These are phyloP conservation scores for Augochlora pura DNA, from an alignment of 1,140 invertebrate genomes.

Conservation along the genomic window DNA sequence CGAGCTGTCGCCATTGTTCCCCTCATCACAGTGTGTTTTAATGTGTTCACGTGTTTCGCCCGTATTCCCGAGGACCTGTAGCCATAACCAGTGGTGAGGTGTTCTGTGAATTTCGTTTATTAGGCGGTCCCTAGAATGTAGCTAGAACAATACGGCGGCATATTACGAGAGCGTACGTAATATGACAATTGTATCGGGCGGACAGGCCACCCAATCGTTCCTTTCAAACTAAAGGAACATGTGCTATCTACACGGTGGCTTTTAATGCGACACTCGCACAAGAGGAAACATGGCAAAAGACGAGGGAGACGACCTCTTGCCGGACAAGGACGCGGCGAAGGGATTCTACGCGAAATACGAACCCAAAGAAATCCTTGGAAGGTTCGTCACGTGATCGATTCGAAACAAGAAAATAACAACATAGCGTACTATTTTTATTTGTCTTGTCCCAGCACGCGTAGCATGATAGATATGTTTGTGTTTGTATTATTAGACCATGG, in stretches of 20 bases:
- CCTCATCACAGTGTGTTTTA: slow-evolving; percentile 11
- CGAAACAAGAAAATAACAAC: slow-evolving; percentile 14
- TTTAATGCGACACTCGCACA: slow-evolving; percentile 35
- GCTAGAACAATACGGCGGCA: not conserved
- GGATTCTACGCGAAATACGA: slow-evolving; percentile 99
- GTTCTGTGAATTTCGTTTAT: slow-evolving; percentile 33
- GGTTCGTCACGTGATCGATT: slow-evolving; percentile 82
- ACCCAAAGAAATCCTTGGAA: slow-evolving; percentile 98
- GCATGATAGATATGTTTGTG: slow-evolving; percentile 21
- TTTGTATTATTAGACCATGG: slow-evolving; percentile 29
- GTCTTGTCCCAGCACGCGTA: not conserved
- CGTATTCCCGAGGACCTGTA: slow-evolving; percentile 6
- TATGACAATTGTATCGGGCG: slow-evolving; percentile 42
- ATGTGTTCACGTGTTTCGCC: slow-evolving; percentile 25
- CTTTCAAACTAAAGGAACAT: slow-evolving; percentile 36
- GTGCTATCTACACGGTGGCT: slow-evolving; percentile 23
- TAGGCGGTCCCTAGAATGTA: slow-evolving; percentile 25
- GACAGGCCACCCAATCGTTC: slow-evolving; percentile 21
- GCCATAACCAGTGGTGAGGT: slow-evolving; percentile 10
- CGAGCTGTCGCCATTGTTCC: slow-evolving; percentile 38
- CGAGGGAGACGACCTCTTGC: slow-evolving; percentile 90
- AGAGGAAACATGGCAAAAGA: slow-evolving; percentile 84
- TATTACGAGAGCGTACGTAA: not conserved
- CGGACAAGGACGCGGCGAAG: slow-evolving; percentile 93
- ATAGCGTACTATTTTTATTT: slow-evolving; percentile 32